A percentile compares a stretch with the other conserved stretches of the same genome.
Evolutionary conservation across 2,113 vertebrate genomes (phyloP).

Genomic region (Eolophus roseicapilla): DNA sequence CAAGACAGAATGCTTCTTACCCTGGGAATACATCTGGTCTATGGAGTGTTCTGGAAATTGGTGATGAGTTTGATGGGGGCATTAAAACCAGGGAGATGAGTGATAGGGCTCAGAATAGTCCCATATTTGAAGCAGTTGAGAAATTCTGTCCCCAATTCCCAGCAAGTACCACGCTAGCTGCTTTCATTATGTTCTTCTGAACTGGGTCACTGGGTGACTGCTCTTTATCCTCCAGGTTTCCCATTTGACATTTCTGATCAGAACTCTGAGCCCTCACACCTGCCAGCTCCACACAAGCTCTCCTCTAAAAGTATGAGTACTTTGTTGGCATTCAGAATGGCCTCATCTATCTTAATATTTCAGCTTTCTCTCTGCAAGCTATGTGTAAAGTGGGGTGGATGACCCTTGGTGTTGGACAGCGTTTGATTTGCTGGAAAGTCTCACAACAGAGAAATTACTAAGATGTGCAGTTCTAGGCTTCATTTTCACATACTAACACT

Average conservation of each 20-base stretch:
- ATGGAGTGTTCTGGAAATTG: background rate
- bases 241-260: background rate
- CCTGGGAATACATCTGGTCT: background rate
- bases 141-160: accelerated
- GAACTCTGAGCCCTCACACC: background rate
- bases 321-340: background rate
- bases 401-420: background rate
- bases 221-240: background rate
- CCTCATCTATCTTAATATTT: background rate
- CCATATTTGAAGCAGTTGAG: background rate
- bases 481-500: background rate
- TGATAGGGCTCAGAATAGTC: background rate
- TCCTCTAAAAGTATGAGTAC: background rate
- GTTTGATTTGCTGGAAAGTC: background rate
- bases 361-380: background rate
- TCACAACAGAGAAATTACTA: background rate
- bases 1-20: background rate
- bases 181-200: accelerated
- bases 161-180: background rate
- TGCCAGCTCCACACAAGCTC: background rate
- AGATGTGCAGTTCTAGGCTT: background rate
- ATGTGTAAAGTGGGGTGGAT: background rate
- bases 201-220: background rate
- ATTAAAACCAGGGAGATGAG: background rate
- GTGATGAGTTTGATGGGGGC: background rate